Evolutionary conservation across 1,140 invertebrate genomes (phyloP).

Genomic region (Calephelis nemesis): DNA sequence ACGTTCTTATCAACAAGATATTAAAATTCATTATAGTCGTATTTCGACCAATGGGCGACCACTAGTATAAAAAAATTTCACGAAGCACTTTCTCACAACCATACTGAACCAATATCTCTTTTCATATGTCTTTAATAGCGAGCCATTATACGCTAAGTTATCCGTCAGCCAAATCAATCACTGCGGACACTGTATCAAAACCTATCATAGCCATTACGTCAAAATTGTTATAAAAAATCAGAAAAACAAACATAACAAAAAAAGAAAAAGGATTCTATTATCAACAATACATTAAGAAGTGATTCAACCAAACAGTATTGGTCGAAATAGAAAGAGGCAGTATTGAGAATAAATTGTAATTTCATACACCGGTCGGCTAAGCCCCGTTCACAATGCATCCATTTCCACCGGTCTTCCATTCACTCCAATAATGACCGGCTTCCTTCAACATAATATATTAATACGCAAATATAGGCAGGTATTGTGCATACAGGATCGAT

Average conservation of each 20-base stretch:
- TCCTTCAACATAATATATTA: slow-evolving; percentile 31
- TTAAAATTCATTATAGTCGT: too few relatives aligned
- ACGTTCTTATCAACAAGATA: too few relatives aligned
- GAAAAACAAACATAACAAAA: background rate
- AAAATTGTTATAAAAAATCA: background rate
- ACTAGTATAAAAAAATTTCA: too few relatives aligned
- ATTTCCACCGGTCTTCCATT: slow-evolving; percentile 41
- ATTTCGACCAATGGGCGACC: too few relatives aligned
- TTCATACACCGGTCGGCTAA: slow-evolving; percentile 34
- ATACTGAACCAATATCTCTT: too few relatives aligned
- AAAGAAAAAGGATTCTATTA: background rate
- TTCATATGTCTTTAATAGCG: too few relatives aligned
- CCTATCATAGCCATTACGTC: too few relatives aligned
- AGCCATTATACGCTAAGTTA: too few relatives aligned
- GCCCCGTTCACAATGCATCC: slow-evolving; percentile 41
- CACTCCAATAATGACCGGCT: slow-evolving; percentile 44
- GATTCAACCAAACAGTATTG: slow-evolving; percentile 9
- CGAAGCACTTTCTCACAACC: too few relatives aligned
- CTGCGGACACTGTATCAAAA: too few relatives aligned
- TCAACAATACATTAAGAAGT: slow-evolving; percentile 4
- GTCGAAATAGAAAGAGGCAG: slow-evolving; percentile 20
- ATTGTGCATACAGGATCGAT: slow-evolving; percentile 46
- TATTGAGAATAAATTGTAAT: slow-evolving; percentile 35
- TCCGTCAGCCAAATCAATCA: too few relatives aligned
- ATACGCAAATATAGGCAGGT: slow-evolving; percentile 42